phyloP scores from a whole-genome alignment of 1,140 invertebrate species.

The Papilio polytes region DNA sequence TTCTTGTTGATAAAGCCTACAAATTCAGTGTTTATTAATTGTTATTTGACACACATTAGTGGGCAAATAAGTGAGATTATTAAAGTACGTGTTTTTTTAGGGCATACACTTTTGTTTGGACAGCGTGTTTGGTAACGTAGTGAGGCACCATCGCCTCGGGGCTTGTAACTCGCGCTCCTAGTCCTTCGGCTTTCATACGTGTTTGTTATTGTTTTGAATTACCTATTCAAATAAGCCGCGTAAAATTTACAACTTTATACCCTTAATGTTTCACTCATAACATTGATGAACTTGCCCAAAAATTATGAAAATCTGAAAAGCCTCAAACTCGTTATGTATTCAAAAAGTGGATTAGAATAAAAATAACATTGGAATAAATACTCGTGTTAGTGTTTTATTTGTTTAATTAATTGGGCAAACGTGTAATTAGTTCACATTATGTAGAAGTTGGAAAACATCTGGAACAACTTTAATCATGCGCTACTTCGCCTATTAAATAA shows the following conservation, averaged over 20 bases:
- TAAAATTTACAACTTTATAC: slow-evolving; percentile 58
- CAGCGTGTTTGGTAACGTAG: slow-evolving; percentile 16
- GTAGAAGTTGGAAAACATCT: too few relatives aligned
- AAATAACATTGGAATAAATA: slow-evolving; percentile 11
- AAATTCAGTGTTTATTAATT: neutral
- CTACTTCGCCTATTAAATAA: neutral
- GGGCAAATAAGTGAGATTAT: slow-evolving; percentile 1
- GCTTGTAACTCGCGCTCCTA: slow-evolving; percentile 16
- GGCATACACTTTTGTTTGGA: slow-evolving; percentile 15
- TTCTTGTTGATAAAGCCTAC: neutral
- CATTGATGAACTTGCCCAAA: slow-evolving; percentile 13
- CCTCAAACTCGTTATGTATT: neutral
- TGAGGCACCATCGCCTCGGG: neutral
- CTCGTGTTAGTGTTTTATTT: neutral
- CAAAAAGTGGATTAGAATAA: slow-evolving; percentile 12
- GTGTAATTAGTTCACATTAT: too few relatives aligned
- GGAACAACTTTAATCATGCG: too few relatives aligned
- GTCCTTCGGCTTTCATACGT: slow-evolving; percentile 43
- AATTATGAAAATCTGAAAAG: neutral
- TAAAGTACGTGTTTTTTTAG: slow-evolving; percentile 16
- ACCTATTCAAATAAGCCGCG: slow-evolving; percentile 59
- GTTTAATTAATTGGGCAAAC: too few relatives aligned
- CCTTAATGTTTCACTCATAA: slow-evolving; percentile 51
- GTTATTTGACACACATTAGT: neutral
- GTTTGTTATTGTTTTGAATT: slow-evolving; percentile 70